Conservation (phyloP, 2,797 vertebrate species). For the Antrozous pallidus region DNA sequence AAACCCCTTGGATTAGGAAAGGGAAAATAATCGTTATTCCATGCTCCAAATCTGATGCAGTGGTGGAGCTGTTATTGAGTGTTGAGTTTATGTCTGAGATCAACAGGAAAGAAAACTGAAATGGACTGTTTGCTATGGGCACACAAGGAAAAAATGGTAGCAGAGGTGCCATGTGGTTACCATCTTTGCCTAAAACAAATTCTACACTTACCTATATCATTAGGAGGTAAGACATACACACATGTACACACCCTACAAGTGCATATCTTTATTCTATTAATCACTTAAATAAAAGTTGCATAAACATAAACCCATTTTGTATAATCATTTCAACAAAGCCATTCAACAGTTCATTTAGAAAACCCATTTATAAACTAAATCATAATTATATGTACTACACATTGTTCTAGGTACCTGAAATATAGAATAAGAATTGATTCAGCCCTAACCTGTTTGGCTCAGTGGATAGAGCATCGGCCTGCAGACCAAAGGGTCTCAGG, state of each 20-base stretch:
- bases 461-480: too few species aligned
- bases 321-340: slow-evolving; percentile 35
- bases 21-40: slow-evolving; percentile 11
- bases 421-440: background rate
- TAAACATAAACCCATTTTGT: background rate
- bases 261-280: background rate
- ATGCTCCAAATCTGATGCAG: background rate
- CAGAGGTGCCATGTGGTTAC: background rate
- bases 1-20: background rate
- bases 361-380: slow-evolving; percentile 15
- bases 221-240: background rate
- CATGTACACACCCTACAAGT: background rate
- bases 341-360: background rate
- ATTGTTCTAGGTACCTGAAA: background rate
- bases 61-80: background rate
- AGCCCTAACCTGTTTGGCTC: background rate
- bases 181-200: slow-evolving; percentile 23
- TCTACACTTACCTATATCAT: background rate
- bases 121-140: background rate
- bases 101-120: background rate
- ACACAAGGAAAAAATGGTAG: background rate
- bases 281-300: background rate
- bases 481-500: too few species aligned
- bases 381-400: background rate
- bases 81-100: background rate